Evolutionary conservation across 2,113 vertebrate genomes (phyloP).

Genomic region (Theristicus caerulescens): DNA sequence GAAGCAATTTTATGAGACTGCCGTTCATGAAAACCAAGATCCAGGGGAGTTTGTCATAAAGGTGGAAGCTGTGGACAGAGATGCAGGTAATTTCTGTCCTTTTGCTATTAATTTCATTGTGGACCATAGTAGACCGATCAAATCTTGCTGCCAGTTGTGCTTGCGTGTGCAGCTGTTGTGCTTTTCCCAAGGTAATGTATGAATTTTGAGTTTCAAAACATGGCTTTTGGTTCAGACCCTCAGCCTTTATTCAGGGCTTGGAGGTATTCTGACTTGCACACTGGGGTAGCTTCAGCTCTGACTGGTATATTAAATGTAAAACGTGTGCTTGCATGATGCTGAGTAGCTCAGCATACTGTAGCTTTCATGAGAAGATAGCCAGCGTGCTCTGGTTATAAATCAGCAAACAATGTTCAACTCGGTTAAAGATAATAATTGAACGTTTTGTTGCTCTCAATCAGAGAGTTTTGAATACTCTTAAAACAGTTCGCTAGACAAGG

Average conservation of each 20-base stretch:
- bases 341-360: not conserved
- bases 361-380: not conserved
- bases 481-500: not conserved
- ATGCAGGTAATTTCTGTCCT: conserved; percentile 80
- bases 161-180: accelerated
- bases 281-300: not conserved
- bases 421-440: not conserved
- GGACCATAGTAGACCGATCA: not conserved
- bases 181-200: not conserved
- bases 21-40: conserved; percentile 82
- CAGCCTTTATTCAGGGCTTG: not conserved
- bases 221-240: not conserved
- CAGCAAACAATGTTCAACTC: not conserved
- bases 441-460: not conserved
- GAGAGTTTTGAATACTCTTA: not conserved
- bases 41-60: conserved; percentile 78
- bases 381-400: accelerated
- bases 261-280: not conserved
- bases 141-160: not conserved
- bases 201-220: not conserved
- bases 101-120: not conserved
- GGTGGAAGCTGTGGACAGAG: conserved; percentile 82
- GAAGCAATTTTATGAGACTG: conserved; percentile 75
- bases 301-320: not conserved
- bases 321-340: accelerated